A percentile compares a stretch with the other conserved stretches of the same genome.
phyloP scores from a whole-genome alignment of 2,113 vertebrate species.

The Engystomops pustulosus region DNA sequence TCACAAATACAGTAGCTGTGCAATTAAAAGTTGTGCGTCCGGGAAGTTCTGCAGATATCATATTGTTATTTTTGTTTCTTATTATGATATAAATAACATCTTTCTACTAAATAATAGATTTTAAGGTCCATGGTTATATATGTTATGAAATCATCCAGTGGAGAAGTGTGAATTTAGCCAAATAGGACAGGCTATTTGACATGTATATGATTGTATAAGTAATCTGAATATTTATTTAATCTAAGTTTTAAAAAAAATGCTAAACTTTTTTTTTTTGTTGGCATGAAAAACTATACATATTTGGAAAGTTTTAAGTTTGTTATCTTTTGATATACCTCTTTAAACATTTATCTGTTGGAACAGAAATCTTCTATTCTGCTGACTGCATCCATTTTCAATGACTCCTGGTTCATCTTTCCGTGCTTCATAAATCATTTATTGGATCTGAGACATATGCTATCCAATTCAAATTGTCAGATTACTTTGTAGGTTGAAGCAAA shows the following conservation, averaged over 20 bases:
- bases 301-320: conserved; percentile 38
- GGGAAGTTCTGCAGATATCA: too few relatives aligned
- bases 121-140: too few relatives aligned
- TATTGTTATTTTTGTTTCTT: neutral
- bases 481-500: conserved; percentile 28
- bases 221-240: neutral
- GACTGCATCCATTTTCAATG: conserved; percentile 41
- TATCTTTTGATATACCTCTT: conserved; percentile 42
- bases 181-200: neutral
- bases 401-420: conserved; percentile 33
- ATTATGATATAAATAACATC: neutral
- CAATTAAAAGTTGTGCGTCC: too few relatives aligned
- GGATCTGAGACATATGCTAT: conserved; percentile 29
- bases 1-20: too few relatives aligned
- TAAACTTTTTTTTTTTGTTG: conserved; percentile 23
- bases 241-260: neutral
- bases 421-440: conserved; percentile 44
- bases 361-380: conserved; percentile 45
- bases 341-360: conserved; percentile 42
- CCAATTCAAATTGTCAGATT: conserved; percentile 39
- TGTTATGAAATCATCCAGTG: neutral
- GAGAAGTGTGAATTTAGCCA: too few relatives aligned
- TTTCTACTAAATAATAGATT: too few relatives aligned
- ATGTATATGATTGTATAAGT: neutral
- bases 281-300: conserved; percentile 7